These are phyloP conservation scores for Nemopilema nomurai DNA, from an alignment of 30 jellyfish, hydroid and myxozoan genomes.

Conservation along the genomic window DNA sequence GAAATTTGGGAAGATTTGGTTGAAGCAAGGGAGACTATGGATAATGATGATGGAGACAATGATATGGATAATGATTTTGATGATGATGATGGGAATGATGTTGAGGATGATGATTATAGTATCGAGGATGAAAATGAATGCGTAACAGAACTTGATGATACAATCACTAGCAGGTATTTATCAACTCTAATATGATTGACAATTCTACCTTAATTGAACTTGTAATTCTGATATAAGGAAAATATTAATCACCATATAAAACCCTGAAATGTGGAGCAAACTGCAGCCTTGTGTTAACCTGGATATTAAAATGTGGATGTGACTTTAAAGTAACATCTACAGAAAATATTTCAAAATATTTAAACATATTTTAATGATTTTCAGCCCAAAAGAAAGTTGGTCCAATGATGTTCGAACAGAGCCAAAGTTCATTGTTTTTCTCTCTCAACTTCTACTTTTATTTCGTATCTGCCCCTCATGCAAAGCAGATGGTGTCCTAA, in stretches of 20 bases:
- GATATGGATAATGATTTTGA: not conserved
- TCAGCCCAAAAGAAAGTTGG: slow-evolving; percentile 10
- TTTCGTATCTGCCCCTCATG: slow-evolving; percentile 20
- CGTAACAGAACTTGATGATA: slow-evolving; percentile 5
- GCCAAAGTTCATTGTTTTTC: not conserved
- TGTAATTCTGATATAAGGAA: not conserved
- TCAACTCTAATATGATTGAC: no score
- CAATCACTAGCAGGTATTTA: slow-evolving; percentile 4
- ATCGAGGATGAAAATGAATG: no score
- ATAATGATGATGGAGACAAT: not conserved
- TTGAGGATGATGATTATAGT: not conserved
- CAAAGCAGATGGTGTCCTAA: slow-evolving; percentile 16
- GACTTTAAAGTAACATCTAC: not conserved
- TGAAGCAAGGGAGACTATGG: not conserved
- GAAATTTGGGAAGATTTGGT: not conserved
- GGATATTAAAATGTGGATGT: not conserved
- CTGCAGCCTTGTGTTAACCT: not conserved
- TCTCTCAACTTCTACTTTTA: slow-evolving; percentile 4
- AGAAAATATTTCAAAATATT: not conserved
- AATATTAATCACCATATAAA: not conserved
- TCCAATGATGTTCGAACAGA: not conserved
- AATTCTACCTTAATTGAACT: not conserved
- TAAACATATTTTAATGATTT: not conserved
- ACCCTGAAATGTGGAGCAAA: not conserved
- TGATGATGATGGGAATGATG: no score